These are phyloP conservation scores for Isurus oxyrinchus DNA, from an alignment of 2,113 vertebrate genomes.

Conservation along the genomic window DNA sequence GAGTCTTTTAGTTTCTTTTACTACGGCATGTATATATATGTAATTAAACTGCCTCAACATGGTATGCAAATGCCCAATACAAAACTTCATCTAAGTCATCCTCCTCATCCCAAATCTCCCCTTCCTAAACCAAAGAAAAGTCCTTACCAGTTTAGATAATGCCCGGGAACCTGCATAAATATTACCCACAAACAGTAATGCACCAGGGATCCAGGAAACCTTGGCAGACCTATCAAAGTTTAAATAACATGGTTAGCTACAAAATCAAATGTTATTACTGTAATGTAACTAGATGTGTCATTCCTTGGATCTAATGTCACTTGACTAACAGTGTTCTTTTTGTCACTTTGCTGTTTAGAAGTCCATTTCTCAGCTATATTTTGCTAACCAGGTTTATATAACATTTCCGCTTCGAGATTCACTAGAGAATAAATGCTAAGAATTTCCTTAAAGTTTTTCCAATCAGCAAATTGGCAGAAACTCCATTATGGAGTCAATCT, in stretches of 20 bases:
- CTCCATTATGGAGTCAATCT: background rate
- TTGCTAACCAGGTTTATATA: background rate
- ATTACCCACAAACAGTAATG: conserved; percentile 77
- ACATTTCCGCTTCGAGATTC: background rate
- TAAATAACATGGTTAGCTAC: conserved; percentile 38
- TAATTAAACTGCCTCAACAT: background rate
- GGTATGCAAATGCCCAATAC: background rate
- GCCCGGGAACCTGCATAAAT: conserved; percentile 92
- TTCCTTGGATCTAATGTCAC: conserved; percentile 42
- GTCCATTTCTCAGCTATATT: conserved; percentile 41
- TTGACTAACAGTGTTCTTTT: background rate
- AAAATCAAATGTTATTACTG: conserved; percentile 41
- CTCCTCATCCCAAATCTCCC: background rate
- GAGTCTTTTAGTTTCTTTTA: too few relatives aligned
- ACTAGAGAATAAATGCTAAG: too few relatives aligned
- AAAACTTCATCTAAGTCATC: background rate
- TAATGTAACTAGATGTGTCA: conserved; percentile 40
- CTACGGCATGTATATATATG: background rate
- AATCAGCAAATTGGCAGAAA: background rate
- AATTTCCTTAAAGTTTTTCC: background rate
- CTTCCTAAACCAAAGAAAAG: conserved; percentile 16
- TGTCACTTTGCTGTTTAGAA: conserved; percentile 43
- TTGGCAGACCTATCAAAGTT: conserved; percentile 61
- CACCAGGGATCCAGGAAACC: conserved; percentile 78
- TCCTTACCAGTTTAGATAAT: conserved; percentile 77